Conservation (phyloP, 2,797 vertebrate species). For the Micromesistius poutassou region DNA sequence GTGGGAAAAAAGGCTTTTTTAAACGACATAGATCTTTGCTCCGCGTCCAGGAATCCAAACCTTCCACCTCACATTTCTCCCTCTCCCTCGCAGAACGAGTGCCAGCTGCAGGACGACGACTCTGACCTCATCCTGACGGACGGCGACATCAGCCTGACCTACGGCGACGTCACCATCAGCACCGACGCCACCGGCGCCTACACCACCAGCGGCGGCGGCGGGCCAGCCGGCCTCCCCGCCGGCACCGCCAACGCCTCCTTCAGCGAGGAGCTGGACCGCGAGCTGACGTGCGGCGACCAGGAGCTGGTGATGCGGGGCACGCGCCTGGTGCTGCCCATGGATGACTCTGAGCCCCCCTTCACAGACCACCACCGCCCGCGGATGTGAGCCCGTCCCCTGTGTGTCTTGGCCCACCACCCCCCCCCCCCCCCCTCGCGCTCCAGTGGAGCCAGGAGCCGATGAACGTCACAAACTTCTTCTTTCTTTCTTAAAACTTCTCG, state of each 20-base stretch:
- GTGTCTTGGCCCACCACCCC: too few species aligned
- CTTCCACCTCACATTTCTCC: neutral
- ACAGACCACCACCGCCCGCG: constrained; percentile 62
- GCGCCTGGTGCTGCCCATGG: constrained; percentile 93
- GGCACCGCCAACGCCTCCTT: constrained; percentile 37
- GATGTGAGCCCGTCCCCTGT: constrained; percentile 44
- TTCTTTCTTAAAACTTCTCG: constrained; percentile 11
- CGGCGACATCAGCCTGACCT: constrained; percentile 87
- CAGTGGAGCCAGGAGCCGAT: neutral
- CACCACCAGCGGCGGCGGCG: constrained; percentile 57
- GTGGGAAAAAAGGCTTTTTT: too few species aligned
- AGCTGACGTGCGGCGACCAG: constrained; percentile 85
- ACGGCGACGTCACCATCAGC: constrained; percentile 87
- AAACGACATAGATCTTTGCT: neutral
- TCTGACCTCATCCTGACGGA: constrained; percentile 95
- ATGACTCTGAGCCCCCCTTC: constrained; percentile 87
- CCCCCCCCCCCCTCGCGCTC: neutral
- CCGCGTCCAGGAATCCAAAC: neutral
- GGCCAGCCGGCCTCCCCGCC: constrained; percentile 57
- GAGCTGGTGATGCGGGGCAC: constrained; percentile 93
- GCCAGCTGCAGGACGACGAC: constrained; percentile 91
- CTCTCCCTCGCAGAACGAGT: constrained; percentile 79
- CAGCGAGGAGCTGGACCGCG: constrained; percentile 83
- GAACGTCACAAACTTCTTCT: constrained; percentile 24
- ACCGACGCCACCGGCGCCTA: constrained; percentile 73